phyloP scores from a whole-genome alignment of 2,113 vertebrate genomes.

The Glareola pratincola region DNA sequence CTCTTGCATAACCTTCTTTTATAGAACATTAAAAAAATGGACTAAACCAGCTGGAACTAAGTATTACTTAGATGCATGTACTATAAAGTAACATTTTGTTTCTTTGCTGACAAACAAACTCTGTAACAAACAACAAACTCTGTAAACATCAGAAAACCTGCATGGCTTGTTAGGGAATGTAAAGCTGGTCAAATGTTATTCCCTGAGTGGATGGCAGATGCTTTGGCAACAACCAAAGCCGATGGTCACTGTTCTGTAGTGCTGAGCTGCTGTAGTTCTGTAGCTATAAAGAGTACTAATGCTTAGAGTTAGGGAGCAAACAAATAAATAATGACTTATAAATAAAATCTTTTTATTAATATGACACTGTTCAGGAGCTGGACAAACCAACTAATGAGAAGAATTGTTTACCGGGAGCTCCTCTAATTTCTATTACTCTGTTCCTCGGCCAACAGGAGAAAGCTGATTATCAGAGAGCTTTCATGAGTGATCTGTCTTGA shows the following conservation, averaged over 20 bases:
- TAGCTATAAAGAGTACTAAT: background rate
- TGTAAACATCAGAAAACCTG: background rate
- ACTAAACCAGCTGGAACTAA: constrained; percentile 27
- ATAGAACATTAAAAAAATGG: background rate
- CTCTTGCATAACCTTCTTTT: constrained; percentile 14
- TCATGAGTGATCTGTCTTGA: background rate
- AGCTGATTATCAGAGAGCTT: background rate
- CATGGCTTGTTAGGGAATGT: background rate
- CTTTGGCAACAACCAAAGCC: background rate
- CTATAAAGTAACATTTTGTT: background rate
- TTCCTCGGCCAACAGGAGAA: background rate
- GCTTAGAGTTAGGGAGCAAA: background rate
- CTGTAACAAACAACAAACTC: background rate
- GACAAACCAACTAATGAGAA: background rate
- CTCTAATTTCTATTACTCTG: background rate
- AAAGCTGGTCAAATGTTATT: background rate
- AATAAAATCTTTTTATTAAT: background rate
- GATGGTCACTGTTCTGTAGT: background rate
- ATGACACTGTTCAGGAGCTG: background rate
- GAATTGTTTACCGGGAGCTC: background rate
- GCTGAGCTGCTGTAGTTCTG: background rate
- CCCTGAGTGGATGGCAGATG: background rate
- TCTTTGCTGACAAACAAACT: background rate
- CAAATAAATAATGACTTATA: background rate
- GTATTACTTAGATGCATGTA: background rate